Conservation (phyloP, 2,888 invertebrate genomes). For the Charanyca ferruginea region DNA sequence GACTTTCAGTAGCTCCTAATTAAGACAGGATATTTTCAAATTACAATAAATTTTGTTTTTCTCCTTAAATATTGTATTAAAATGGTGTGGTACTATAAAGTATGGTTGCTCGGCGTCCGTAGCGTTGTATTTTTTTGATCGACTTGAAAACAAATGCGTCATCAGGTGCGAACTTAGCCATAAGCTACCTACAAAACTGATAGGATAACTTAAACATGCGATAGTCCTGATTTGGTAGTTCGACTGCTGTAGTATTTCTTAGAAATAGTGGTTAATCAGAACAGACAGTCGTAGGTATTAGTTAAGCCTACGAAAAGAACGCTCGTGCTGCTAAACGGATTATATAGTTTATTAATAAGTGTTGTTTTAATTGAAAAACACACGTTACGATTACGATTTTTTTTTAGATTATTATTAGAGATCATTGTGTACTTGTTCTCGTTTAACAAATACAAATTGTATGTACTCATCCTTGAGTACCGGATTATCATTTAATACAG, state of each 20-base stretch:
- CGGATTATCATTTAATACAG: constrained; percentile 53
- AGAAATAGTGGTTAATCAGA: constrained; percentile 31
- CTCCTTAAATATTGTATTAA: neutral
- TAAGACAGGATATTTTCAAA: no score
- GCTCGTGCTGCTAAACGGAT: constrained; percentile 12
- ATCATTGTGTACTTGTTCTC: constrained; percentile 6
- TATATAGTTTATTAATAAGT: constrained; percentile 6
- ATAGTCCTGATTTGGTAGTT: constrained; percentile 31
- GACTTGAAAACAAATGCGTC: constrained; percentile 24
- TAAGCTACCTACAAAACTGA: constrained; percentile 12
- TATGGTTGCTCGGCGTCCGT: neutral
- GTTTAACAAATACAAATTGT: constrained; percentile 33
- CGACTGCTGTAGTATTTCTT: constrained; percentile 24
- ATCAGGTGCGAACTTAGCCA: neutral
- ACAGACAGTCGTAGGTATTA: constrained; percentile 22
- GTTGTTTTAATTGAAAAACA: constrained; percentile 4
- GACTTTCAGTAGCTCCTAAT: neutral
- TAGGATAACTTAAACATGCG: constrained; percentile 1
- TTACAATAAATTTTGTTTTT: neutral
- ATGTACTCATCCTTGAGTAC: constrained; percentile 42
- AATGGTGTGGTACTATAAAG: neutral
- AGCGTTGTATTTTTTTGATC: neutral
- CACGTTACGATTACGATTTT: constrained; percentile 9
- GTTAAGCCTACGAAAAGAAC: constrained; percentile 23
- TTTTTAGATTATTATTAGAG: constrained; percentile 12